Evolutionary conservation across 2,888 invertebrate genomes (phyloP).

Genomic region (Neoascia interrupta): DNA sequence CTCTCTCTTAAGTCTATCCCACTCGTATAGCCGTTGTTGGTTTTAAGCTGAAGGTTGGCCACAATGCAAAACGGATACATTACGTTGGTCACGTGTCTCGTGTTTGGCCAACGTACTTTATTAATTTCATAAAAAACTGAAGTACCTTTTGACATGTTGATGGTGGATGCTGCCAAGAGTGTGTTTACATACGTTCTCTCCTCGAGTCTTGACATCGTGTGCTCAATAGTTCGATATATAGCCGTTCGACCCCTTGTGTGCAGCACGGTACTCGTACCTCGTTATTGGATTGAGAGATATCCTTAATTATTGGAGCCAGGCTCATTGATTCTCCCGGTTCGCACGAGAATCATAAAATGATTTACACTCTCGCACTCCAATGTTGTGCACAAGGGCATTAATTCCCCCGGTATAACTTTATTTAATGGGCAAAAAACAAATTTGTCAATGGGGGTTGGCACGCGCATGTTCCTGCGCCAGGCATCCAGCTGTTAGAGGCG

Average conservation of each 20-base stretch:
- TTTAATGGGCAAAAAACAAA: conserved; percentile 73
- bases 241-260: background rate
- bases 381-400: conserved; percentile 56
- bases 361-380: conserved; percentile 65
- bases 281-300: conserved; percentile 56
- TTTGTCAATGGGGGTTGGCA: conserved; percentile 80
- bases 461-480: conserved; percentile 73
- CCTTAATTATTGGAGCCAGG: conserved; percentile 52
- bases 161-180: conserved; percentile 21
- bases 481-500: conserved; percentile 64
- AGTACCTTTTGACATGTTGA: conserved; percentile 74
- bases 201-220: conserved; percentile 1
- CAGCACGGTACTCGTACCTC: background rate
- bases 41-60: conserved; percentile 68
- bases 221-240: too few species aligned
- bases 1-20: conserved; percentile 12
- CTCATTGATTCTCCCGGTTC: conserved; percentile 48
- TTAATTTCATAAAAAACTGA: conserved; percentile 78
- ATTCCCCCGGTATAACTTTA: conserved; percentile 65
- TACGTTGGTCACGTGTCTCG: conserved; percentile 78
- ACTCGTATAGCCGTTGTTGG: conserved; percentile 63
- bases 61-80: conserved; percentile 78
- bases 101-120: conserved; percentile 77
- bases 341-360: conserved; percentile 60
- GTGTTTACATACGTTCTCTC: conserved; percentile 39